A percentile compares a stretch with the other conserved stretches of the same genome.
These are phyloP conservation scores for Brachyptera risi DNA, from an alignment of 2,888 invertebrate species.

Conservation along the genomic window DNA sequence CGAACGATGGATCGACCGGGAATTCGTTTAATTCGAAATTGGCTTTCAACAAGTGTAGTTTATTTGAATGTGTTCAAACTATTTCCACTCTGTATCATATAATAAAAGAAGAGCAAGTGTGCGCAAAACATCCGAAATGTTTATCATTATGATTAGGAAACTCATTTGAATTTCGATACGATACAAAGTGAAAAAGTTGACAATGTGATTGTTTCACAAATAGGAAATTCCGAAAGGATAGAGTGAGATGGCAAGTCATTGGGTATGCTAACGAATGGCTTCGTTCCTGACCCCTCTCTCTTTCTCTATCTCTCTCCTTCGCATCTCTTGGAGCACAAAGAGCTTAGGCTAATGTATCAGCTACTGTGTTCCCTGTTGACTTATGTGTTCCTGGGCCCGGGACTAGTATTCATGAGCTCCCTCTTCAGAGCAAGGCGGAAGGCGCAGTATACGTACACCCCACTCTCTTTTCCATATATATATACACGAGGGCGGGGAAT, in stretches of 20 bases:
- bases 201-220: background rate
- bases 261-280: slow-evolving; percentile 26
- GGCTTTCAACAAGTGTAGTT: slow-evolving; percentile 21
- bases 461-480: background rate
- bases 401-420: slow-evolving; percentile 25
- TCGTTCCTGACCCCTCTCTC: slow-evolving; percentile 22
- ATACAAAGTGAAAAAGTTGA: slow-evolving; percentile 6
- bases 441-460: slow-evolving; percentile 2
- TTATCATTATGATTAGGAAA: slow-evolving; percentile 20
- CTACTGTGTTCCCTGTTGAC: slow-evolving; percentile 24
- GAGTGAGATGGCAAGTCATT: slow-evolving; percentile 24
- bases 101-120: background rate
- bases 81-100: slow-evolving; percentile 8
- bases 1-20: slow-evolving; percentile 9
- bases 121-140: slow-evolving; percentile 5
- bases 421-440: background rate
- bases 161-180: slow-evolving; percentile 17
- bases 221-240: background rate
- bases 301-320: slow-evolving; percentile 1
- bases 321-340: slow-evolving; percentile 20
- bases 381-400: slow-evolving; percentile 24
- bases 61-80: slow-evolving; percentile 18
- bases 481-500: background rate
- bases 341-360: slow-evolving; percentile 30
- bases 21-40: slow-evolving; percentile 22